A percentile compares a stretch with the other conserved stretches of the same genome.
Evolutionary conservation across 2,888 invertebrate species (phyloP).

Genomic region (Drosophila ezoana): DNA sequence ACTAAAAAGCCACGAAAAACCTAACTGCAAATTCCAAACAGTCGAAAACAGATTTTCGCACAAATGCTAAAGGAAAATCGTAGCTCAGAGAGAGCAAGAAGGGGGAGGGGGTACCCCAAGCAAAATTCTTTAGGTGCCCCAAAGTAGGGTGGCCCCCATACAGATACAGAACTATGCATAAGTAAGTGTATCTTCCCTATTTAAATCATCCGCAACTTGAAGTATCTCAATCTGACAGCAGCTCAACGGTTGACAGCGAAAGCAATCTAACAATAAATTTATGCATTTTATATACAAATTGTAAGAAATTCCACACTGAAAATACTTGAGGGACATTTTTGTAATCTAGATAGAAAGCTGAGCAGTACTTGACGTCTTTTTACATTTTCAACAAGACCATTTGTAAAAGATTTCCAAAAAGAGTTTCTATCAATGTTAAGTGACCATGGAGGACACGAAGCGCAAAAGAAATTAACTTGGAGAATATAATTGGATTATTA

Average conservation of each 20-base stretch:
- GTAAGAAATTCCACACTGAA: slow-evolving; percentile 4
- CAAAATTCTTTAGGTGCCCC: too few relatives aligned
- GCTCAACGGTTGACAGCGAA: slow-evolving; percentile 12
- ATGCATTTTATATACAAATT: slow-evolving; percentile 8
- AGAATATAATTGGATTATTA: not conserved
- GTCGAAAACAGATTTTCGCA: slow-evolving; percentile 69
- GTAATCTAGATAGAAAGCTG: not conserved
- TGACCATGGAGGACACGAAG: not conserved
- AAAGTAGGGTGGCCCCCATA: not conserved
- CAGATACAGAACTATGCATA: slow-evolving; percentile 13
- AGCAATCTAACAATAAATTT: slow-evolving; percentile 17
- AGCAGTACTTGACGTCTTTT: not conserved
- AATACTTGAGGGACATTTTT: slow-evolving; percentile 9
- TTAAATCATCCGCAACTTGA: slow-evolving; percentile 34
- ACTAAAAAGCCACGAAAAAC: slow-evolving; percentile 31
- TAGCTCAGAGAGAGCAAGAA: not conserved
- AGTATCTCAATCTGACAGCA: slow-evolving; percentile 23
- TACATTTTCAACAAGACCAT: not conserved
- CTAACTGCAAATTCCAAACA: slow-evolving; percentile 53
- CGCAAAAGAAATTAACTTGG: not conserved
- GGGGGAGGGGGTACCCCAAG: not conserved
- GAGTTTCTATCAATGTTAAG: not conserved
- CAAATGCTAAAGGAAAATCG: slow-evolving; percentile 36
- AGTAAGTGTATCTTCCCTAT: slow-evolving; percentile 40
- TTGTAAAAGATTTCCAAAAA: not conserved